Conservation (phyloP, 2,888 invertebrate species). For the Drosophila nigricruria region DNA sequence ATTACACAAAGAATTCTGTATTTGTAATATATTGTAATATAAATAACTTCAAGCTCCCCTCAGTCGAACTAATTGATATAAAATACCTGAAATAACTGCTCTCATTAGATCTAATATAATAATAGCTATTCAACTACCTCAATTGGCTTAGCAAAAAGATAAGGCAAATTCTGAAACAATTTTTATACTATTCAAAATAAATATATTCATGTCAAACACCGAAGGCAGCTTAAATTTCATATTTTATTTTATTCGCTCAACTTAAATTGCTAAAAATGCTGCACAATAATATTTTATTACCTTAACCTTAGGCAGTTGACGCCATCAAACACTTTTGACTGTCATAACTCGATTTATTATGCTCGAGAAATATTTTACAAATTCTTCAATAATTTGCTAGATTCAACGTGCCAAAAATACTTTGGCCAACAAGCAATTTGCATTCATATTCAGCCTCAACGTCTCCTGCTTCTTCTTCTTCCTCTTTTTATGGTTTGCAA, state of each 20-base stretch:
- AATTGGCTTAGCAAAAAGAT: too few relatives aligned
- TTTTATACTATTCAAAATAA: not conserved
- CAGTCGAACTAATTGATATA: too few relatives aligned
- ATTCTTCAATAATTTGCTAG: constrained; percentile 46
- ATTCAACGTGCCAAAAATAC: constrained; percentile 48
- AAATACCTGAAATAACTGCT: too few relatives aligned
- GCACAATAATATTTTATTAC: not conserved
- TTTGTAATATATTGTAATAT: too few relatives aligned
- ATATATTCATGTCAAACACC: not conserved
- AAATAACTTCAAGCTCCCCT: too few relatives aligned
- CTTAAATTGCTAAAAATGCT: not conserved
- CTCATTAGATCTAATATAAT: too few relatives aligned
- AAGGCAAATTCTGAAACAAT: too few relatives aligned
- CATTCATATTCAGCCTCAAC: constrained; percentile 24
- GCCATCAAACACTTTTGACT: not conserved
- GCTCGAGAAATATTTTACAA: constrained; percentile 5
- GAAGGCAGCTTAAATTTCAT: not conserved
- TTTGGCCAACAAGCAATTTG: constrained; percentile 62
- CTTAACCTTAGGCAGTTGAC: not conserved
- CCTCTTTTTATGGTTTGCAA: constrained; percentile 20
- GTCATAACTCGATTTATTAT: constrained; percentile 14
- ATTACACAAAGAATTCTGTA: too few relatives aligned
- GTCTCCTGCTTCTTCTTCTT: not conserved
- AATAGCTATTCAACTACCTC: too few relatives aligned
- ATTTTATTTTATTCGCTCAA: not conserved